Evolutionary conservation across 2,113 vertebrate genomes (phyloP).

Genomic region (Podarcis raffonei): DNA sequence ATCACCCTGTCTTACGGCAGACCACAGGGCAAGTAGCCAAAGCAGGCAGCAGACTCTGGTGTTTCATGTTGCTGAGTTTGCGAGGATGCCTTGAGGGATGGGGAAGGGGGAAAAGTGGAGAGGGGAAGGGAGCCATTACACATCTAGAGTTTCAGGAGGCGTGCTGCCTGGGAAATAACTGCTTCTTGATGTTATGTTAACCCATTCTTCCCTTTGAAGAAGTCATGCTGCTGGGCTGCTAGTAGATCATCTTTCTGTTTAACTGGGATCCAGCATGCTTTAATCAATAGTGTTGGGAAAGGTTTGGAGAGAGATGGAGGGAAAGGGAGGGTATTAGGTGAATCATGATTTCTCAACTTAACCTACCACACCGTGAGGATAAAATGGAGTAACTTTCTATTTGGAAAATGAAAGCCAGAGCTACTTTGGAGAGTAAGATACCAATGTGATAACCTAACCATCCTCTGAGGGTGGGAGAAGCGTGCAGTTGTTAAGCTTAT

Average conservation of each 20-base stretch:
- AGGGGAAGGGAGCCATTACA: neutral
- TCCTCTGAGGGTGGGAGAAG: neutral
- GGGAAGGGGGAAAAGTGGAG: neutral
- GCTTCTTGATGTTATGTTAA: neutral
- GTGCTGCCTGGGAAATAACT: neutral
- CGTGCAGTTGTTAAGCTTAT: neutral
- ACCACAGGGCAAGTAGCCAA: slow-evolving; percentile 45
- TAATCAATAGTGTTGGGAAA: neutral
- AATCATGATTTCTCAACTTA: too few species aligned
- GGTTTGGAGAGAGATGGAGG: neutral
- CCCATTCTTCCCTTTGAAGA: neutral
- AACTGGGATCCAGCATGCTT: neutral
- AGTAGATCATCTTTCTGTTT: neutral
- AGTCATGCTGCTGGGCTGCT: neutral
- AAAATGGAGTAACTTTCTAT: neutral
- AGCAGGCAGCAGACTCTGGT: slow-evolving; percentile 27
- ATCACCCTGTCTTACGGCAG: slow-evolving; percentile 51
- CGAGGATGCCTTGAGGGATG: neutral
- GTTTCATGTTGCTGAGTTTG: slow-evolving; percentile 32
- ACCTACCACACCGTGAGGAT: neutral
- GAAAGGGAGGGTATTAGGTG: neutral
- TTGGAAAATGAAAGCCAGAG: too few species aligned
- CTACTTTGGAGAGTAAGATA: neutral
- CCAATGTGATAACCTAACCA: neutral
- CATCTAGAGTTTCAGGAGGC: neutral